A percentile compares a stretch with the other conserved stretches of the same genome.
Evolutionary conservation across 2,888 invertebrate genomes (phyloP).

Genomic region (Mellilla xanthometata): DNA sequence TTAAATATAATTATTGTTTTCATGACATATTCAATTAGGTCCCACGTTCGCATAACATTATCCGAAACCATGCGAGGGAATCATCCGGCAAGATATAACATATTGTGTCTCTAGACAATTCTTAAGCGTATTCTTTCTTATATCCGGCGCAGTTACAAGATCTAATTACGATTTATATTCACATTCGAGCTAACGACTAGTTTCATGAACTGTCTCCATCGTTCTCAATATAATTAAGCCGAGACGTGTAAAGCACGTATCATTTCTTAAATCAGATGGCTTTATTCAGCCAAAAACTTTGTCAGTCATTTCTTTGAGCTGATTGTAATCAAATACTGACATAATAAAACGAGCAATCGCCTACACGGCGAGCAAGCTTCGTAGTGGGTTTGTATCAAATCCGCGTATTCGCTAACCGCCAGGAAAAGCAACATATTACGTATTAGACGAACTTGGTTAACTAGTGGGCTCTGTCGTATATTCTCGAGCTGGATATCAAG

Average conservation of each 20-base stretch:
- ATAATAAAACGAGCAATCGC: background rate
- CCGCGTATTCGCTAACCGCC: background rate
- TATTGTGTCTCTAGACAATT: background rate
- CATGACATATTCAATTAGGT: conserved; percentile 61
- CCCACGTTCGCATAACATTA: conserved; percentile 58
- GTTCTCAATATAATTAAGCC: conserved; percentile 1
- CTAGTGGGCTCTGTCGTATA: conserved; percentile 18
- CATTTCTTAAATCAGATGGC: background rate
- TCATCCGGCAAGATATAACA: conserved; percentile 60
- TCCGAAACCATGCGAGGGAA: conserved; percentile 42
- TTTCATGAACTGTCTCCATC: conserved; percentile 7
- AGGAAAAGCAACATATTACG: background rate
- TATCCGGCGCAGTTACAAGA: conserved; percentile 22
- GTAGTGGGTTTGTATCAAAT: conserved; percentile 1
- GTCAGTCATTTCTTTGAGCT: background rate
- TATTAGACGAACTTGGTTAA: background rate
- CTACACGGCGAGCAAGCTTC: conserved; percentile 3
- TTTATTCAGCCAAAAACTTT: background rate
- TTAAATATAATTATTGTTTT: conserved; percentile 26
- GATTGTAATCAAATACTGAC: background rate
- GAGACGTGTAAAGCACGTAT: background rate
- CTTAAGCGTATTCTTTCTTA: conserved; percentile 13
- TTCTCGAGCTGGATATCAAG: conserved; percentile 9
- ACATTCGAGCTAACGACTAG: conserved; percentile 20
- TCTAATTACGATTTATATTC: conserved; percentile 9